phyloP scores from a whole-genome alignment of 1,140 invertebrate species.

The Lineus longissimus region DNA sequence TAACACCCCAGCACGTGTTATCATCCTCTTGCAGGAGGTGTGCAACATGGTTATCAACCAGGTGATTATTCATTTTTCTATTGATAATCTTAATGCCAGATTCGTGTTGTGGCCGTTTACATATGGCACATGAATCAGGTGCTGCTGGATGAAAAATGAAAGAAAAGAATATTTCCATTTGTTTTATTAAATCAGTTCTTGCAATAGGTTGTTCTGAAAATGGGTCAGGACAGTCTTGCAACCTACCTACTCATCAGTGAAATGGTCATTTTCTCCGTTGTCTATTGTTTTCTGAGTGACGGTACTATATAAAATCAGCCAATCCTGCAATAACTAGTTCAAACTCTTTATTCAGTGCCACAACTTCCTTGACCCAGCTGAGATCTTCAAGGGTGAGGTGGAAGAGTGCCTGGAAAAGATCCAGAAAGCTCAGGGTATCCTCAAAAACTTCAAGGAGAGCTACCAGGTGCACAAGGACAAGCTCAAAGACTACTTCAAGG shows the following conservation, averaged over 20 bases:
- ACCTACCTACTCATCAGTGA: too few relatives aligned
- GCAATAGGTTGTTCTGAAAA: too few relatives aligned
- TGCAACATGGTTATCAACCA: conserved; percentile 81
- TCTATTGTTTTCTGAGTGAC: too few relatives aligned
- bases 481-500: conserved; percentile 64
- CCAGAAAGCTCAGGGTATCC: conserved; percentile 76
- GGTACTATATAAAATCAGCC: too few relatives aligned
- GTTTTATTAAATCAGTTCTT: too few relatives aligned
- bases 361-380: conserved; percentile 78
- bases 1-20: conserved; percentile 81
- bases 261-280: too few relatives aligned
- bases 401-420: conserved; percentile 73
- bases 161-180: too few relatives aligned
- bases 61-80: conserved; percentile 24
- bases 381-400: conserved; percentile 67
- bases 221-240: too few relatives aligned
- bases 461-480: conserved; percentile 67
- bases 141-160: too few relatives aligned
- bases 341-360: conserved; percentile 62
- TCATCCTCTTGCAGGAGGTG: conserved; percentile 82
- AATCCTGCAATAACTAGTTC: too few relatives aligned
- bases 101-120: too few relatives aligned
- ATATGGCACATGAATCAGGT: too few relatives aligned
- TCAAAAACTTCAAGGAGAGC: conserved; percentile 66
- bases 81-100: neutral